These are phyloP conservation scores for Amblyjoppa proteus DNA, from an alignment of 2,888 invertebrate species.

Conservation along the genomic window DNA sequence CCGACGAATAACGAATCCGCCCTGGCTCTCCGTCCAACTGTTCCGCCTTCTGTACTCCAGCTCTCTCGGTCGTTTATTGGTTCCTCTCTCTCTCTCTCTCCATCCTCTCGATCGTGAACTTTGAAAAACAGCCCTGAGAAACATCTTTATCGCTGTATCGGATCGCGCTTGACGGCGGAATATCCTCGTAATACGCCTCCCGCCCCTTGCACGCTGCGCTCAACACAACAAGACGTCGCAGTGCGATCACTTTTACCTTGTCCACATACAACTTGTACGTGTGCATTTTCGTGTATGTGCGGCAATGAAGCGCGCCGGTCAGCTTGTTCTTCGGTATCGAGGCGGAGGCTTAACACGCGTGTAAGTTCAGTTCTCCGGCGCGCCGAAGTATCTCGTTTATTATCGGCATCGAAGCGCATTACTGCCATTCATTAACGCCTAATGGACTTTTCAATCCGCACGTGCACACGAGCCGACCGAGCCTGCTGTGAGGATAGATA, in stretches of 20 bases:
- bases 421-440: constrained; percentile 69
- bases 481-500: constrained; percentile 47
- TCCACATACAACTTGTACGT: constrained; percentile 6
- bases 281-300: neutral
- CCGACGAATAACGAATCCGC: constrained; percentile 71
- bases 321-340: neutral
- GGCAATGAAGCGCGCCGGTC: neutral
- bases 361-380: constrained; percentile 59
- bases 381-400: constrained; percentile 60
- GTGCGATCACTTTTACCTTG: constrained; percentile 27
- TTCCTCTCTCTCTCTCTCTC: constrained; percentile 20
- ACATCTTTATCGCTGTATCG: constrained; percentile 69
- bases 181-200: constrained; percentile 42
- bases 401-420: constrained; percentile 66
- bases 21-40: constrained; percentile 52
- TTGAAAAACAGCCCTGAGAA: constrained; percentile 67
- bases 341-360: constrained; percentile 7
- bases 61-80: constrained; percentile 5
- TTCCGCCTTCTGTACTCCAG: neutral
- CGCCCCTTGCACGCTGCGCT: neutral
- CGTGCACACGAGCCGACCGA: constrained; percentile 46
- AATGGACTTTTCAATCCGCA: constrained; percentile 71
- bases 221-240: constrained; percentile 46
- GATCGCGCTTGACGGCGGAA: constrained; percentile 50
- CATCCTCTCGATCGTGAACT: constrained; percentile 64